Evolutionary conservation across 2,888 invertebrate genomes (phyloP), one percentile per base, ranked within the genome.

Genomic region (Pterostichus niger): DNA sequence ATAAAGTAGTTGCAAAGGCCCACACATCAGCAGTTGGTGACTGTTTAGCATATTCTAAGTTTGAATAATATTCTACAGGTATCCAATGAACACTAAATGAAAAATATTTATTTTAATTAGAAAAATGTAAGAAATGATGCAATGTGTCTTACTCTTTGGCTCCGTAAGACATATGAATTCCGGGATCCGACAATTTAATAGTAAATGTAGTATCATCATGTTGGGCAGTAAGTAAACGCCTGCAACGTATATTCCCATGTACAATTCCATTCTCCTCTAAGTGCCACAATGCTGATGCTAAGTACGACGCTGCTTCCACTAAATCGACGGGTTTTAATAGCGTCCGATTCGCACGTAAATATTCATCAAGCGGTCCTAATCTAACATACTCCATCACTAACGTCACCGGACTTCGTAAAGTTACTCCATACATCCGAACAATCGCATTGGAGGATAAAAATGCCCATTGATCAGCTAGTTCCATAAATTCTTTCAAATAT

Each of bases 1-100:
- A 98, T 15, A 98, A 89, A 0, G 97, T 97, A 3, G 98, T 98
- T 0, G 96, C 97, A 88, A 96, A 95, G 5, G 98, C 97, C 96
- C 97, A 98, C 24, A 97, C 94, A 87, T 98, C 98, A 10, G 96
- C 95, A 78, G 93, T 92, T 0, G 93, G 92, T 17, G 94, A 95
- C 9, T 91, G 91, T 88, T 93, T 93, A 11, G 95, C 95, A 85
- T 92, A 90, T 87, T 93, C 93, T 87, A 94, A 92, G 88, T 95
- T 94, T 0, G 91, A 88, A 88, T 95, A 95, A 87, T 94, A 95
- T 88, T 98, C 97, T 9, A 95, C 94, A 0, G 98, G 97, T 88
- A 98, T 93, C 98, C 98, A 98, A 85, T 97, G 96, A 2, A 96
- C 92, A 87, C 97, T 97, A 87, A n/a, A 88, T 24, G 86, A 84